These are phyloP conservation scores for Drosophila helvetica DNA, from an alignment of 2,888 invertebrate species.

Conservation along the genomic window DNA sequence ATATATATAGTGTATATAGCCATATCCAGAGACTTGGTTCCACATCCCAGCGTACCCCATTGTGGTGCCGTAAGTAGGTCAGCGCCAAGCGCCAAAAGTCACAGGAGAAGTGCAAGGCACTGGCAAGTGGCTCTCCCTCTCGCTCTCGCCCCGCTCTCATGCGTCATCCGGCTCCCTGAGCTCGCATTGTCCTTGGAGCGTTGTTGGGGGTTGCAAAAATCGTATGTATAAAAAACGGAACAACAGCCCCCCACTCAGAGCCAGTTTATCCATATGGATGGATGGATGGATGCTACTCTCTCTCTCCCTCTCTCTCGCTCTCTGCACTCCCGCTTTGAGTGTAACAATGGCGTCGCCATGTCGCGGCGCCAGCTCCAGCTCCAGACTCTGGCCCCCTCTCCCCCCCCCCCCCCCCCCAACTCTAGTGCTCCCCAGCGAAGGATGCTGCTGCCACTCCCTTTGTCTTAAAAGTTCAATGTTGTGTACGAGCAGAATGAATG, in stretches of 20 bases:
- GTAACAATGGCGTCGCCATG: constrained; percentile 68
- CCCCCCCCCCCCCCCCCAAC: neutral
- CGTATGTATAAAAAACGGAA: constrained; percentile 41
- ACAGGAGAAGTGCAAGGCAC: constrained; percentile 12
- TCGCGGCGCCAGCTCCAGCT: constrained; percentile 65
- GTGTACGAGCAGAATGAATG: constrained; percentile 49
- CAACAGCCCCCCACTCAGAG: constrained; percentile 40
- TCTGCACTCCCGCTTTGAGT: constrained; percentile 46
- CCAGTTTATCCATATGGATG: constrained; percentile 64
- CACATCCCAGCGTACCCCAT: constrained; percentile 22
- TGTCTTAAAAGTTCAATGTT: constrained; percentile 40
- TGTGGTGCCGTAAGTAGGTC: constrained; percentile 59
- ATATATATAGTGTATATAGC: neutral
- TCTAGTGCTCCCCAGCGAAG: neutral
- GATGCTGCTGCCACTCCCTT: neutral
- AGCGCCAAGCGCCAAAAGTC: constrained; percentile 41
- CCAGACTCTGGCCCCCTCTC: constrained; percentile 23
- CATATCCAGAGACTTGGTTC: constrained; percentile 3
- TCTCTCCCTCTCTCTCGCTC: neutral
- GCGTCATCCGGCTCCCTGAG: constrained; percentile 55
- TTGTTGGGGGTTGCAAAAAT: constrained; percentile 49
- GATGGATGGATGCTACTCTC: constrained; percentile 36
- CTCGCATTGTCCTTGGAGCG: constrained; percentile 62
- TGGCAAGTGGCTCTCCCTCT: neutral
- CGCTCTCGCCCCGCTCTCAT: constrained; percentile 31